These are phyloP conservation scores for Paraplagusia blochii DNA, from an alignment of 2,113 vertebrate genomes.

Conservation along the genomic window DNA sequence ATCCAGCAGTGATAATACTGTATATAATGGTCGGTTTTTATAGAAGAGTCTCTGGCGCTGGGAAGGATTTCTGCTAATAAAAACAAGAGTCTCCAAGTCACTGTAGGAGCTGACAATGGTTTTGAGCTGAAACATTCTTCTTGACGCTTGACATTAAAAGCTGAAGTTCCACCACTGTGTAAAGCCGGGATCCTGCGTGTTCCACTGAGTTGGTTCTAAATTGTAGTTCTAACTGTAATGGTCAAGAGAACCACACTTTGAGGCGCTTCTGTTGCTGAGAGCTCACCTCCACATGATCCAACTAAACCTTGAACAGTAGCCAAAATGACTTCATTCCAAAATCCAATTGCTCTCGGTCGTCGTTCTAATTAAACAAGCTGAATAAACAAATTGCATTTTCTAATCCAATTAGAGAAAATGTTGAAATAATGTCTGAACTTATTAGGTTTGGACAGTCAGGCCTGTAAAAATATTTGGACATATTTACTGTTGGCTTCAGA, in stretches of 20 bases:
- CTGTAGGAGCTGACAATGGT: constrained; percentile 46
- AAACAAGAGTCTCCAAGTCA: constrained; percentile 50
- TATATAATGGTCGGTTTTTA: constrained; percentile 39
- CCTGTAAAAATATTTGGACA: constrained; percentile 12
- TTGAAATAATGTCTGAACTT: constrained; percentile 10
- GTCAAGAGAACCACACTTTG: no score
- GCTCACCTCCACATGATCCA: no score
- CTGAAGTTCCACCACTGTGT: constrained; percentile 48
- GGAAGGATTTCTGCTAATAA: constrained; percentile 67
- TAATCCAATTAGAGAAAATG: background rate
- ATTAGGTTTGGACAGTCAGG: background rate
- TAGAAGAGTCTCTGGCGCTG: constrained; percentile 47
- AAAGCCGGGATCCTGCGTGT: constrained; percentile 16
- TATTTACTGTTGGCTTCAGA: background rate
- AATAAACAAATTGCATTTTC: background rate
- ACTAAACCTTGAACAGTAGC: constrained; percentile 4
- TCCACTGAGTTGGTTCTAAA: no score
- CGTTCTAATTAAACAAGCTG: no score
- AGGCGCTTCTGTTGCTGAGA: no score
- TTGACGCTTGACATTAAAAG: constrained; percentile 60
- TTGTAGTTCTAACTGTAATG: no score
- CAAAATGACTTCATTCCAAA: constrained; percentile 27
- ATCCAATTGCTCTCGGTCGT: background rate
- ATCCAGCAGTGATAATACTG: constrained; percentile 21
- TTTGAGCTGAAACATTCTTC: constrained; percentile 57